Evolutionary conservation across 2,888 invertebrate genomes (phyloP), one percentile per base, ranked within the genome.

Genomic region (Zaprionus obscuricornis): DNA sequence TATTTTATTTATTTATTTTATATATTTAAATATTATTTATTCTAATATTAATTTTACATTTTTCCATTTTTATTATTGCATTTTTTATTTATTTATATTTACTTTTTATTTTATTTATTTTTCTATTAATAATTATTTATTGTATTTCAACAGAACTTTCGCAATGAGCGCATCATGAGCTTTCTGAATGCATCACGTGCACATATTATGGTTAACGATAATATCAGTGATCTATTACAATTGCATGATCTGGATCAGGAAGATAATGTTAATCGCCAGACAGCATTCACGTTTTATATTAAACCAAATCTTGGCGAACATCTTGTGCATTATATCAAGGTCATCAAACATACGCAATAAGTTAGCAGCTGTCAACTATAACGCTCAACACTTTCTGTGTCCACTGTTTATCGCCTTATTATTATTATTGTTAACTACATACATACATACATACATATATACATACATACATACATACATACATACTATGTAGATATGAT

Each of bases 131-230:
- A 11, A 11, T 31, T 5, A 13, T 7, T 13, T 11, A 1, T 10
- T 29, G 29, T 3, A 1, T 26, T 14, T 1, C 87, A 85, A 57
- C 57, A 70, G 2, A 79, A 74, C 29, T 90, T 79, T 27, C 89
- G 86, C 17, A 89, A 88, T 33, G 88, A 88, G 46, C 83, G 90
- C 6, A 89, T 90, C 39, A 79, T 89, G 72, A 84, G 77, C 34
- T 90, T 89, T 33, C 67, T 90, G 0, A 82, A 87, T 47, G 69
- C 85, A 22, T 88, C 89, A 1, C 76, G 71, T 8, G 29, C 52
- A 6, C 69, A 65, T 22, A 52, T 51, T 1, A 55, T 81, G 16
- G 75, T 69, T 14, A 63, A 71, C 8, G 84, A 87, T 47, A 85
- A 87, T 3, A 57, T 89, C 0, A 75, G 66, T 33, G 87, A 89